Percentiles rank a stretch among this genome's conserved stretches.
Evolutionary conservation across 2,888 invertebrate species (phyloP).

Genomic region (Lobophora halterata): DNA sequence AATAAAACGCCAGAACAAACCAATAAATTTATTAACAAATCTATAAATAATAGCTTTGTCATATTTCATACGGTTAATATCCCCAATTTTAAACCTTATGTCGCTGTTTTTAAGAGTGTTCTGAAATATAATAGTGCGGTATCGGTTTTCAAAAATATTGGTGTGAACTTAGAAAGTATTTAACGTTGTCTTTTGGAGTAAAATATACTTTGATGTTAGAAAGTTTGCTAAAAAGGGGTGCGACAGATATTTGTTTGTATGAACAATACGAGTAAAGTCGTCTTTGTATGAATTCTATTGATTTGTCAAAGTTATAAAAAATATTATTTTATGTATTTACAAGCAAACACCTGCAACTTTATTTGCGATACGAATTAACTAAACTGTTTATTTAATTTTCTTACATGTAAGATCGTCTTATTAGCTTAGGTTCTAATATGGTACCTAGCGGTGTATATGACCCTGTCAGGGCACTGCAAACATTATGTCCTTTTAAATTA

Average conservation of each 20-base stretch:
- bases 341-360: no score
- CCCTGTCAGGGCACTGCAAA: no score
- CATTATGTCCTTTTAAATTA: no score
- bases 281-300: slow-evolving; percentile 8
- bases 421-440: no score
- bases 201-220: slow-evolving; percentile 19
- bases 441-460: no score
- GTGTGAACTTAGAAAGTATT: slow-evolving; percentile 66
- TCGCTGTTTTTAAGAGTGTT: slow-evolving; percentile 14
- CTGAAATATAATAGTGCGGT: slow-evolving; percentile 19
- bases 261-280: slow-evolving; percentile 11
- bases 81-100: slow-evolving; percentile 30
- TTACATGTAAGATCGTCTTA: no score
- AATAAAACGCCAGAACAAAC: slow-evolving; percentile 57
- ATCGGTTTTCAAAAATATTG: slow-evolving; percentile 43
- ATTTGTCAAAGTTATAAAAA: background rate
- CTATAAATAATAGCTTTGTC: slow-evolving; percentile 58
- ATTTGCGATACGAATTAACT: no score
- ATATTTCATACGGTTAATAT: slow-evolving; percentile 20
- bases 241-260: slow-evolving; percentile 12
- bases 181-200: slow-evolving; percentile 17
- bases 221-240: slow-evolving; percentile 22
- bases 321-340: slow-evolving; percentile 1
- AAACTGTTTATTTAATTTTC: no score
- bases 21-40: slow-evolving; percentile 73